Conservation (phyloP, 2,113 vertebrate genomes). For the Nerophis ophidion region DNA sequence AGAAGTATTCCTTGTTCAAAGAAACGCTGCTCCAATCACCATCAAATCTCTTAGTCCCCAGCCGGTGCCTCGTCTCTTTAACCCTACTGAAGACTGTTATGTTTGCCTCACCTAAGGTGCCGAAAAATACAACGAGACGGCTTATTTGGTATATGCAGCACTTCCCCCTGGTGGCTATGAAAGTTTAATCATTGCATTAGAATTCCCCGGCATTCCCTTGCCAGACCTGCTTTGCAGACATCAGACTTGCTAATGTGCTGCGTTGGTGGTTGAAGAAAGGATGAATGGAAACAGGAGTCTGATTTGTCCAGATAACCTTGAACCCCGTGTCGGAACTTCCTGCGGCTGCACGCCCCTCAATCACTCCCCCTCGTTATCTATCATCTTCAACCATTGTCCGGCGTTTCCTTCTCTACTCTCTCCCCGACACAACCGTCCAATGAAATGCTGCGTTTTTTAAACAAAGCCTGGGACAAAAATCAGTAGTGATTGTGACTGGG, state of each 20-base stretch:
- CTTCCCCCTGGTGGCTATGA: slow-evolving; percentile 56
- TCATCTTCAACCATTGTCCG: slow-evolving; percentile 53
- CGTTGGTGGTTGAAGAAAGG: slow-evolving; percentile 55
- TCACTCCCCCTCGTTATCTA: slow-evolving; percentile 51
- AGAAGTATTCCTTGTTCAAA: background rate
- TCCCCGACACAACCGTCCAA: slow-evolving; percentile 20
- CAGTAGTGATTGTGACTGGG: slow-evolving; percentile 34
- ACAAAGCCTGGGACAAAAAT: slow-evolving; percentile 46
- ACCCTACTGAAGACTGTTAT: slow-evolving; percentile 51
- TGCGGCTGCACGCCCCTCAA: slow-evolving; percentile 50
- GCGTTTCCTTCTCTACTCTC: slow-evolving; percentile 24
- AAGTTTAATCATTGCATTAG: slow-evolving; percentile 71
- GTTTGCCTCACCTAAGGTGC: slow-evolving; percentile 45
- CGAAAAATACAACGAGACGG: slow-evolving; percentile 59
- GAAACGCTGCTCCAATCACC: slow-evolving; percentile 7
- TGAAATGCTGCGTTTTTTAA: slow-evolving; percentile 43
- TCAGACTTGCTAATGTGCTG: slow-evolving; percentile 68
- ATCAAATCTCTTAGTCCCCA: slow-evolving; percentile 10
- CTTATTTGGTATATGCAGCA: slow-evolving; percentile 65
- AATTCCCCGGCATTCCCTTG: slow-evolving; percentile 64
- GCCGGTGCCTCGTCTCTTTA: slow-evolving; percentile 44
- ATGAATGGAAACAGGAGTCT: slow-evolving; percentile 66
- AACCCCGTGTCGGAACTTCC: slow-evolving; percentile 56
- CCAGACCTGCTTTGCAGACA: slow-evolving; percentile 64
- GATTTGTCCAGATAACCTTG: slow-evolving; percentile 70